These are phyloP conservation scores for Dascyllus trimaculatus DNA, from an alignment of 2,113 vertebrate species.

Conservation along the genomic window DNA sequence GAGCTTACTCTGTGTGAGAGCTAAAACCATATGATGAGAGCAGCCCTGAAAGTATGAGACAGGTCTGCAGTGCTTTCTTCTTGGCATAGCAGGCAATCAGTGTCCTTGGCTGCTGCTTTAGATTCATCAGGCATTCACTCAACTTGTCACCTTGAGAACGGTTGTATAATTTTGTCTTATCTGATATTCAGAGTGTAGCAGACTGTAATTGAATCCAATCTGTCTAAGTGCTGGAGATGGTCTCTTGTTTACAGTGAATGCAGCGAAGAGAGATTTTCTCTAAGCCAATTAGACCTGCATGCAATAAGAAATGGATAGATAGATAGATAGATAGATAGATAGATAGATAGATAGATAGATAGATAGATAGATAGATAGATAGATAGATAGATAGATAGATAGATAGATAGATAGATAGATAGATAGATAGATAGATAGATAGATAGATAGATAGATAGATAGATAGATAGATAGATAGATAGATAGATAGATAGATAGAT, in stretches of 20 bases:
- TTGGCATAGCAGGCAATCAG: conserved; percentile 39
- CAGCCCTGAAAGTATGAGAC: conserved; percentile 44
- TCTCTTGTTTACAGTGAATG: conserved; percentile 68
- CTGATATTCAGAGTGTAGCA: conserved; percentile 69
- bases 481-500: conserved; percentile 14
- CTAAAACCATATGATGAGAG: conserved; percentile 42
- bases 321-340: background rate
- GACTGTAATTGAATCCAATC: conserved; percentile 74
- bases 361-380: background rate
- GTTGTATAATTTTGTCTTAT: conserved; percentile 75
- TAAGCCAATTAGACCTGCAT: conserved; percentile 40
- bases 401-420: conserved; percentile 24
- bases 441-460: conserved; percentile 18
- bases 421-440: conserved; percentile 14
- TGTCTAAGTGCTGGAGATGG: conserved; percentile 63
- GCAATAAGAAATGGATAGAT: conserved; percentile 28
- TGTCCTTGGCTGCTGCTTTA: conserved; percentile 75
- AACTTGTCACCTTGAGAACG: conserved; percentile 76
- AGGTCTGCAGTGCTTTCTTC: conserved; percentile 49
- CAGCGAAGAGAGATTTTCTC: conserved; percentile 33
- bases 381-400: too few species aligned
- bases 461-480: conserved; percentile 15
- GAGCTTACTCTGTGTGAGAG: conserved; percentile 16
- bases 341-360: conserved; percentile 10
- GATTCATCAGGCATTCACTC: conserved; percentile 69